Evolutionary conservation across 2,888 invertebrate species (phyloP).

Genomic region (Pecten maximus): DNA sequence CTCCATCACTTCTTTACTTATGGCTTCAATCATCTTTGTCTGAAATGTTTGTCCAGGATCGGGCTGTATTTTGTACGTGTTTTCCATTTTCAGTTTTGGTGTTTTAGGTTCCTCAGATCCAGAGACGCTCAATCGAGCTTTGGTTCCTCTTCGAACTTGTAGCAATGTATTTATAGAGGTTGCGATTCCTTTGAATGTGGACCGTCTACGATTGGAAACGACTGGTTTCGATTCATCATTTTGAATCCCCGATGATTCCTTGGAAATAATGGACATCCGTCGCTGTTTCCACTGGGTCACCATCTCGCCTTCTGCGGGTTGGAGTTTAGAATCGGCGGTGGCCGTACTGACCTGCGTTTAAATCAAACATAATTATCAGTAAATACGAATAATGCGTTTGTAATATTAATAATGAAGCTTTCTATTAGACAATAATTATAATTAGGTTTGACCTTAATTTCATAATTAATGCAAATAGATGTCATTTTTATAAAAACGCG

Average conservation of each 20-base stretch:
- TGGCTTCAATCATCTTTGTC: slow-evolving; percentile 50
- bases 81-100: slow-evolving; percentile 61
- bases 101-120: slow-evolving; percentile 55
- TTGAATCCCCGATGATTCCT: slow-evolving; percentile 24
- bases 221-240: slow-evolving; percentile 1
- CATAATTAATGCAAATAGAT: no score
- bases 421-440: no score
- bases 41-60: slow-evolving; percentile 58
- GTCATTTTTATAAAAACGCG: no score
- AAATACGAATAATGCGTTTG: no score
- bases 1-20: slow-evolving; percentile 56
- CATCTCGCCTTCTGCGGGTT: not conserved
- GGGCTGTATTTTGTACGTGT: slow-evolving; percentile 68
- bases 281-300: slow-evolving; percentile 43
- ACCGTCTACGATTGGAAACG: slow-evolving; percentile 50
- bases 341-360: not conserved
- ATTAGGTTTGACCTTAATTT: no score
- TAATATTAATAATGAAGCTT: no score
- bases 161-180: slow-evolving; percentile 54
- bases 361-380: not conserved
- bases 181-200: slow-evolving; percentile 59
- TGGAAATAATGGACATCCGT: slow-evolving; percentile 40
- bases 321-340: not conserved
- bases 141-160: slow-evolving; percentile 45
- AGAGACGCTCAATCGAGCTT: slow-evolving; percentile 39